A percentile compares a stretch with the other conserved stretches of the same genome.
These are phyloP conservation scores for Urocyon cinereoargenteus DNA, from an alignment of 2,797 vertebrate species.

Conservation along the genomic window DNA sequence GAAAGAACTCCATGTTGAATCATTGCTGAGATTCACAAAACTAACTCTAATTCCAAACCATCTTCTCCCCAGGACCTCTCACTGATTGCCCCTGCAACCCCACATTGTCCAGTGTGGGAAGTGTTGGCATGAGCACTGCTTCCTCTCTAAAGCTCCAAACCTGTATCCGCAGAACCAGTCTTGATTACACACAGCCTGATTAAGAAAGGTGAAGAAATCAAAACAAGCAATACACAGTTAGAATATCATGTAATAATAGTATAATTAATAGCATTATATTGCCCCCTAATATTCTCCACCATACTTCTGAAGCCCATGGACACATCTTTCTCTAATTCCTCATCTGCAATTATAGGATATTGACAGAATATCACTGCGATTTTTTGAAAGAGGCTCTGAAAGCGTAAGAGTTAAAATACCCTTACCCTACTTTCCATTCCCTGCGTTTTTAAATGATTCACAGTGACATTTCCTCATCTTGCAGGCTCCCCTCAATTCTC, in stretches of 20 bases:
- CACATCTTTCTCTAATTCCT: neutral
- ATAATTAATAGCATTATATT: neutral
- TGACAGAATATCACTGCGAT: neutral
- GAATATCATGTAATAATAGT: neutral
- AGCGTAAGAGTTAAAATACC: neutral
- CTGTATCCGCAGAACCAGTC: neutral
- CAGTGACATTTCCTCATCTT: neutral
- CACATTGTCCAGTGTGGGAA: neutral
- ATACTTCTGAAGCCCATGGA: neutral
- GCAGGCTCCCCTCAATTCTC: neutral
- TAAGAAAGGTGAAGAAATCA: neutral
- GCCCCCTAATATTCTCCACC: neutral
- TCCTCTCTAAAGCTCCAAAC: neutral
- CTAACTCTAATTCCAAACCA: neutral
- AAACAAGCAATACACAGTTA: neutral
- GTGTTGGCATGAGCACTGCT: fast-evolving
- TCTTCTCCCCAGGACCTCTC: neutral
- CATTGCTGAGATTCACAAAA: neutral
- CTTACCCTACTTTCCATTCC: neutral
- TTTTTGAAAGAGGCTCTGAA: neutral
- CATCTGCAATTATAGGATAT: neutral
- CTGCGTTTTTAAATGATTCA: neutral
- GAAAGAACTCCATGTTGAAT: neutral
- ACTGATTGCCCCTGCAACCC: neutral
- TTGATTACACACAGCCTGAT: neutral